Percentiles rank a stretch among this genome's conserved stretches.
Evolutionary conservation across 2,797 vertebrate species (phyloP).

Genomic region (Adelosebastes latens): DNA sequence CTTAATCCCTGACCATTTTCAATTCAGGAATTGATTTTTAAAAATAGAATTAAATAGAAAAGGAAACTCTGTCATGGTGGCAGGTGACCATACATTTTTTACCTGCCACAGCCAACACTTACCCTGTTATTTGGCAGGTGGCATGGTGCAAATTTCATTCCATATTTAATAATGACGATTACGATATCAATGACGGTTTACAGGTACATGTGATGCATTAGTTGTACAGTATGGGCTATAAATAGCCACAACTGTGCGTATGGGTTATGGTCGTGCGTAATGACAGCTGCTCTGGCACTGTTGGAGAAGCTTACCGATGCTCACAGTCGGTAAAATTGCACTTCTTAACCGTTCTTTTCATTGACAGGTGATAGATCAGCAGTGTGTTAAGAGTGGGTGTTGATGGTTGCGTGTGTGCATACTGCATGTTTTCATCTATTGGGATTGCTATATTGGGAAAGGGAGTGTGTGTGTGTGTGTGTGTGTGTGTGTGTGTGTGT

Average conservation of each 20-base stretch:
- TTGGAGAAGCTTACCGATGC: neutral
- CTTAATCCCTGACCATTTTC: neutral
- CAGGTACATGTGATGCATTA: neutral
- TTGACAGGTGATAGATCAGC: neutral
- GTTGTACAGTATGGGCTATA: no score
- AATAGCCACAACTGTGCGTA: neutral
- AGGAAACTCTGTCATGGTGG: neutral
- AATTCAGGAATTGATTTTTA: neutral
- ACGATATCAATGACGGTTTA: neutral
- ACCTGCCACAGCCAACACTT: neutral
- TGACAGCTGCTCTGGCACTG: neutral
- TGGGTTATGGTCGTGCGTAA: neutral
- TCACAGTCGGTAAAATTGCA: neutral
- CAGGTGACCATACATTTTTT: neutral
- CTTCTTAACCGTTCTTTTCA: neutral
- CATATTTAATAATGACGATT: neutral
- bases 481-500: neutral
- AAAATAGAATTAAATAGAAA: neutral
- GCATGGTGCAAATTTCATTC: neutral
- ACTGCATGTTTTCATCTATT: neutral
- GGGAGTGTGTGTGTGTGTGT: neutral
- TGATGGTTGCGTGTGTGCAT: neutral
- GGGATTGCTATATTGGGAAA: neutral
- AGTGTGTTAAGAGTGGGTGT: neutral
- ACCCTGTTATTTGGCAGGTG: rapidly evolving